Conservation (phyloP, 2,113 vertebrate species). For the Aegypius monachus region DNA sequence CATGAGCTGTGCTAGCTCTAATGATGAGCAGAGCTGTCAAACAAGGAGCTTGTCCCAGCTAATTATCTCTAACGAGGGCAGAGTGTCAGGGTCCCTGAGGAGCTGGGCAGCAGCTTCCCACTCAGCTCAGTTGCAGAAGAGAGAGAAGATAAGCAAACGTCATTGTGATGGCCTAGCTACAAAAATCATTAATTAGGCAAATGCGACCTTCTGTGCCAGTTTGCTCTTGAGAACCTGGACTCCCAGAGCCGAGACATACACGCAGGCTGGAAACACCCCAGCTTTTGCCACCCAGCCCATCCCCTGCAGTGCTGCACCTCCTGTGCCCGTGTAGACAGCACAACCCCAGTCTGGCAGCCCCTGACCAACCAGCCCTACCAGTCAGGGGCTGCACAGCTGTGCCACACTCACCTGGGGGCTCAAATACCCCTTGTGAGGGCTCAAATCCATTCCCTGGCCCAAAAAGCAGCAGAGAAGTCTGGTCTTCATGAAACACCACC, state of each 20-base stretch:
- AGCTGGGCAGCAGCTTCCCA: constrained; percentile 46
- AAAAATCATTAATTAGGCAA: constrained; percentile 49
- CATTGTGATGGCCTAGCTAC: constrained; percentile 17
- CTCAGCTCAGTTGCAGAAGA: constrained; percentile 25
- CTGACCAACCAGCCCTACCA: background rate
- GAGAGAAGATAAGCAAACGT: constrained; percentile 1
- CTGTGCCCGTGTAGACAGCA: background rate
- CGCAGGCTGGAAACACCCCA: background rate
- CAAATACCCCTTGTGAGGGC: fast-evolving
- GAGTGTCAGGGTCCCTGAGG: constrained; percentile 52
- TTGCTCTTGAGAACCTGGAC: constrained; percentile 1
- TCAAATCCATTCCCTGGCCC: background rate
- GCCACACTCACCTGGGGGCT: background rate
- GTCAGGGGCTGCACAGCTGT: background rate
- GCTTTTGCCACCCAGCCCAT: background rate
- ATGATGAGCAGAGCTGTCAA: constrained; percentile 63
- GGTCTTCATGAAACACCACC: background rate
- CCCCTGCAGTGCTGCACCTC: background rate
- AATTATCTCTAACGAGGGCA: constrained; percentile 68
- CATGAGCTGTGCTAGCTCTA: constrained; percentile 25
- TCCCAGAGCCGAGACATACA: background rate
- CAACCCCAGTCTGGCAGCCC: background rate
- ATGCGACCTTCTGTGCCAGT: constrained; percentile 29
- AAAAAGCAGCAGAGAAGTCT: background rate
- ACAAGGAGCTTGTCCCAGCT: constrained; percentile 52